Evolutionary conservation across 2,113 vertebrate species (phyloP), one percentile per base, ranked within the genome.

Genomic region (Sylvilagus bachmani): DNA sequence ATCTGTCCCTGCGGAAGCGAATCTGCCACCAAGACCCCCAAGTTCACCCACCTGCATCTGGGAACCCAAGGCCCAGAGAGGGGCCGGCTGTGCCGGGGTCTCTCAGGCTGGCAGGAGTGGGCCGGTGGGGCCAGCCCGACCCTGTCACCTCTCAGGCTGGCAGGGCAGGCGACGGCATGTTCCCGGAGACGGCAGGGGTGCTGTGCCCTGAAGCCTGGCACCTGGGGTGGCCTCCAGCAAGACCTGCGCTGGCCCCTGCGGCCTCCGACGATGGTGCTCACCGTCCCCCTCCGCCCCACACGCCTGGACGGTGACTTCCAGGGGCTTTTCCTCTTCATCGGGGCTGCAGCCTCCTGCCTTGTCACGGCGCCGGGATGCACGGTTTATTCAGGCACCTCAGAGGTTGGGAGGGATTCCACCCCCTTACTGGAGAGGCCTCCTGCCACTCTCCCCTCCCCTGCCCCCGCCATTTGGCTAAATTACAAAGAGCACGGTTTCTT

Each of bases 341-440:
- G 93, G 69, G 2, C 97, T 85, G 93, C 94, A 91, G 33, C 96
- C 86, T 97, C 96, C 96, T 93, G 92, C 93, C 96, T 79, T 94
- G 96, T 98, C 90, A 75, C 73, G 92, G 97, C 90, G 89, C 96
- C 0, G 1, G 6, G 44, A 44, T 44, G 44, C 44, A 44, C 44
- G 55, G 95, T 97, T 98, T 96, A 93, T 98, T 98, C 85, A 78
- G 86, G 97, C 97, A 95, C 96, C 96, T 95, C 97, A 97, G 92
- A 86, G 89, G 97, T 97, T 97, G 94, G 89, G 94, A 98, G 96
- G 95, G 97, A 97, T 98, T 98, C 97, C 97, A 90, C 90, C 90
- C 94, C 97, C 94, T 98, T 97, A 98, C 97, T 97, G 96, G 97
- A 98, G 95, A 94, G 95, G 96, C 97, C 98, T 86, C 97, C 85